These are phyloP conservation scores for Drosophila triauraria DNA, from an alignment of 1,140 invertebrate genomes.

Conservation along the genomic window DNA sequence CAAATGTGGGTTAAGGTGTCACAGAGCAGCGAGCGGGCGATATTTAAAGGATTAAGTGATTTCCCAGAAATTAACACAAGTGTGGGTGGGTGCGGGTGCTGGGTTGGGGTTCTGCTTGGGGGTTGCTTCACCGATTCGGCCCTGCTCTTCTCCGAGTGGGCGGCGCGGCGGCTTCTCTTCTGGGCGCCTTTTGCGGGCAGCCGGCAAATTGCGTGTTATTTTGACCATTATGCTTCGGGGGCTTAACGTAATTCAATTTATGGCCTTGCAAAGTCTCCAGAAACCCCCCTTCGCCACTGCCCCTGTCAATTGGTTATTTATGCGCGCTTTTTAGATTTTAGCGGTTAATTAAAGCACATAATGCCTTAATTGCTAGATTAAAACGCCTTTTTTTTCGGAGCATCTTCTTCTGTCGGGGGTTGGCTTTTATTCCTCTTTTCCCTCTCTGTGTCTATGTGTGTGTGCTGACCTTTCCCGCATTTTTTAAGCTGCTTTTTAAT, in stretches of 20 bases:
- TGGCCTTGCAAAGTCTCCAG: constrained; percentile 52
- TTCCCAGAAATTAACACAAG: constrained; percentile 69
- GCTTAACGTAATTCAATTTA: constrained; percentile 82
- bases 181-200: constrained; percentile 40
- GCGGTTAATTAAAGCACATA: constrained; percentile 82
- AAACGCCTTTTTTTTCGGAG: constrained; percentile 45
- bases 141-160: constrained; percentile 12
- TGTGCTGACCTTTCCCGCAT: constrained; percentile 28
- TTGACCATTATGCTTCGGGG: constrained; percentile 72
- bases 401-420: constrained; percentile 18
- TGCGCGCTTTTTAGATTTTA: constrained; percentile 78
- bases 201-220: constrained; percentile 77
- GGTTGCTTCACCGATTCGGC: constrained; percentile 24
- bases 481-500: constrained; percentile 55
- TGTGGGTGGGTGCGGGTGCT: neutral
- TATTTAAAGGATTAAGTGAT: constrained; percentile 82
- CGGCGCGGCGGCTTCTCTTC: constrained; percentile 7
- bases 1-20: constrained; percentile 67
- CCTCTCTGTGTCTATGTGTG: neutral
- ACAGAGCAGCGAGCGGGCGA: constrained; percentile 37
- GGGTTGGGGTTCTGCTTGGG: neutral
- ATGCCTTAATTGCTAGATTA: constrained; percentile 78
- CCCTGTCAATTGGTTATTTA: constrained; percentile 78
- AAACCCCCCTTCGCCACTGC: neutral
- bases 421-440: neutral